Evolutionary conservation across 1,140 invertebrate genomes (phyloP).

Genomic region (Agrilus planipennis): DNA sequence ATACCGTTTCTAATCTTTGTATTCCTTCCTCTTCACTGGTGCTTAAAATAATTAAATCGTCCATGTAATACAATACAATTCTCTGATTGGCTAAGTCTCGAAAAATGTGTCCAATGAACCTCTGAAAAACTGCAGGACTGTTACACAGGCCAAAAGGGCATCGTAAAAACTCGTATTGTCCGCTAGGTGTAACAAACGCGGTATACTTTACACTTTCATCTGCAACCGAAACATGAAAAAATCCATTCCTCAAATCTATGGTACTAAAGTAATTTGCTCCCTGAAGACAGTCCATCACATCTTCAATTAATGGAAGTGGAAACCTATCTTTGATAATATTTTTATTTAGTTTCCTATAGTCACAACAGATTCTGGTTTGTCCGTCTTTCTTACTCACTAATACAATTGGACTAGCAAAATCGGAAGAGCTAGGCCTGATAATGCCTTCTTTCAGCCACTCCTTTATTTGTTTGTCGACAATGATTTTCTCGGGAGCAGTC

Average conservation of each 20-base stretch:
- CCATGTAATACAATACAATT: slow-evolving; percentile 2
- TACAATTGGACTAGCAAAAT: slow-evolving; percentile 23
- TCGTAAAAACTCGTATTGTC: slow-evolving; percentile 32
- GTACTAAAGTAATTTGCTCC: slow-evolving; percentile 19
- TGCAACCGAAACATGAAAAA: slow-evolving; percentile 20
- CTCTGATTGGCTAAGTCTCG: background rate
- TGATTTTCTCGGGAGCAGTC: slow-evolving; percentile 1
- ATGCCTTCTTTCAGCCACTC: slow-evolving; percentile 9
- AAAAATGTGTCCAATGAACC: slow-evolving; percentile 1
- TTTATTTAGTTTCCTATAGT: slow-evolving; percentile 29
- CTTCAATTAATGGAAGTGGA: slow-evolving; percentile 29
- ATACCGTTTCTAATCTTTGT: slow-evolving; percentile 1
- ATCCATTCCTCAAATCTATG: slow-evolving; percentile 17
- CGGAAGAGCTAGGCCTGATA: slow-evolving; percentile 18
- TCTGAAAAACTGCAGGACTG: slow-evolving; percentile 18
- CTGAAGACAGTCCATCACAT: slow-evolving; percentile 16
- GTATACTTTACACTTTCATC: slow-evolving; percentile 27
- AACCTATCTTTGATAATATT: slow-evolving; percentile 29
- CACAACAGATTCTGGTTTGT: slow-evolving; percentile 25
- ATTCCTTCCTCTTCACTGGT: background rate
- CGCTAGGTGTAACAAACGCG: slow-evolving; percentile 29
- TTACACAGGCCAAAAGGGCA: slow-evolving; percentile 36
- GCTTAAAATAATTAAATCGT: slow-evolving; percentile 4
- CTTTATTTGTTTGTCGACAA: slow-evolving; percentile 6
- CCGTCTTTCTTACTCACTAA: slow-evolving; percentile 30